Percentiles rank a stretch among this genome's conserved stretches.
phyloP scores from a whole-genome alignment of 2,797 vertebrate genomes.

The Sebastes hopkinsi region DNA sequence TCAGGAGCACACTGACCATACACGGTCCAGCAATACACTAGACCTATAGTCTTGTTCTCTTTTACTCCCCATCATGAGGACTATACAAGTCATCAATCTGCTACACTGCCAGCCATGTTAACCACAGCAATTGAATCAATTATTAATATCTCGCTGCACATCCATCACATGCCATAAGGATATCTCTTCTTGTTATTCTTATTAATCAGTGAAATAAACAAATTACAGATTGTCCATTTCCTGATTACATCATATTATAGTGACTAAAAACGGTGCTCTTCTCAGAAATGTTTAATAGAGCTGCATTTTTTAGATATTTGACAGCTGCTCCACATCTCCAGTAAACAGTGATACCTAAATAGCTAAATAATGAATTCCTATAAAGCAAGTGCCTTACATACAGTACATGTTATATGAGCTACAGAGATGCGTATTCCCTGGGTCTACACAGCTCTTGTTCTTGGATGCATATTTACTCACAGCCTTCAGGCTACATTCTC shows the following conservation, averaged over 20 bases:
- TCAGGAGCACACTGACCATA: not conserved
- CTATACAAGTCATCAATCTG: not conserved
- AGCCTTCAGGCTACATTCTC: not conserved
- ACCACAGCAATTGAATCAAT: not conserved
- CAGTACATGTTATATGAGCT: not conserved
- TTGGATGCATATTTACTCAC: not conserved
- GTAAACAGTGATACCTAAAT: not conserved
- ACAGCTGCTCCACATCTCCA: not conserved
- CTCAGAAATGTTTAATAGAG: not conserved
- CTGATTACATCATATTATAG: not conserved
- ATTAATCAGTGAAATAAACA: not conserved
- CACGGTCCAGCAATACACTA: not conserved
- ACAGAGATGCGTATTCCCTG: not conserved
- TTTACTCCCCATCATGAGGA: not conserved
- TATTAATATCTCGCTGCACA: not conserved
- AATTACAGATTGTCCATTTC: not conserved
- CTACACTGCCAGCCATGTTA: not conserved
- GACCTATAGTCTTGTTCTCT: not conserved
- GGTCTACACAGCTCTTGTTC: not conserved
- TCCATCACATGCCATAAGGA: not conserved
- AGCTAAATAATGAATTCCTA: not conserved
- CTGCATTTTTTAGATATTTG: not conserved
- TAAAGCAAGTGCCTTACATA: not conserved
- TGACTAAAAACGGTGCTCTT: not conserved
- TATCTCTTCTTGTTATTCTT: not conserved